Evolutionary conservation across 1,140 invertebrate species (phyloP).

Genomic region (Aphis craccivora): DNA sequence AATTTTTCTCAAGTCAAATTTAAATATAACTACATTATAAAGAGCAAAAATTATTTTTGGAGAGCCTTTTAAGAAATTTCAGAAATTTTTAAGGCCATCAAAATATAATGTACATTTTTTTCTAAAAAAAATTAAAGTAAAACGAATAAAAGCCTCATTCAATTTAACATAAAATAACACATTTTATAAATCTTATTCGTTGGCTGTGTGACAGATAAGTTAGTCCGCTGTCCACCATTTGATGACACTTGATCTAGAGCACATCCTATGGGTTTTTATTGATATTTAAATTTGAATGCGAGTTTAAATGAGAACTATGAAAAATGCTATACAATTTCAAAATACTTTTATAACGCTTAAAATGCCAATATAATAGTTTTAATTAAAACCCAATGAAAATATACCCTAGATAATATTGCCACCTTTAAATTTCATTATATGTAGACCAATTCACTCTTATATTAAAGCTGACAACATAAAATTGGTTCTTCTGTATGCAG

Average conservation of each 20-base stretch:
- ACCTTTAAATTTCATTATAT: not conserved
- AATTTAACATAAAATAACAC: not conserved
- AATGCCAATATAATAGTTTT: not conserved
- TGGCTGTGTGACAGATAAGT: not conserved
- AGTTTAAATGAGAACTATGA: no score
- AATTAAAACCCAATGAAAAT: not conserved
- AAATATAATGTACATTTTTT: no score
- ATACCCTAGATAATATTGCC: not conserved
- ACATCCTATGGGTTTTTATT: no score
- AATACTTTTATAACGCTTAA: not conserved
- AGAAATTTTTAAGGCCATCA: no score
- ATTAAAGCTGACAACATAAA: not conserved
- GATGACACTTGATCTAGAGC: not conserved
- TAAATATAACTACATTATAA: no score
- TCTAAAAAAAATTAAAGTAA: not conserved
- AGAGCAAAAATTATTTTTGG: no score
- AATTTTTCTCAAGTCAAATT: no score
- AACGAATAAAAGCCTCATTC: not conserved
- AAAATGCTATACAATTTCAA: not conserved
- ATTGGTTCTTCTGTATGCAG: not conserved
- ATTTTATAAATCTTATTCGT: not conserved
- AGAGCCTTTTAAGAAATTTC: no score
- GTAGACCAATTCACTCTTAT: not conserved
- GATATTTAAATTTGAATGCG: no score
- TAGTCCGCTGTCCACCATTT: not conserved